These are phyloP conservation scores for Bombylius major DNA, from an alignment of 2,888 invertebrate genomes.

Conservation along the genomic window DNA sequence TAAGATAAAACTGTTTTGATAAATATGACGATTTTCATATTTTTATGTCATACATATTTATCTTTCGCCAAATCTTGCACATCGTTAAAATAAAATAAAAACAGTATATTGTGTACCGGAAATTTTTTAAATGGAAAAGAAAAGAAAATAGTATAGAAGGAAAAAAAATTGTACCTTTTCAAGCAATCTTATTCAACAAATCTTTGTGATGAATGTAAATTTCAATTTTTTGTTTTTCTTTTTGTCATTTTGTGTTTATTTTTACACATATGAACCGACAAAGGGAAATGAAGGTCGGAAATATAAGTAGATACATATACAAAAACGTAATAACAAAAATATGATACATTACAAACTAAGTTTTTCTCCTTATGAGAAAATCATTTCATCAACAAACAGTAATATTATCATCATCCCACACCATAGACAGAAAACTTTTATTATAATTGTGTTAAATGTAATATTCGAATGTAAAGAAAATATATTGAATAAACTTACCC, in stretches of 20 bases:
- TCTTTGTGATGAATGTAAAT: not conserved
- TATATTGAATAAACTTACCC: slow-evolving; percentile 50
- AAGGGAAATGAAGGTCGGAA: not conserved
- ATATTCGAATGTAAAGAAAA: not conserved
- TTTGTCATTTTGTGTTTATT: not conserved
- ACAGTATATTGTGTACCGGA: not conserved
- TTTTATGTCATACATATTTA: slow-evolving; percentile 3
- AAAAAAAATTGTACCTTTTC: not conserved
- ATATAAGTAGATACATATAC: not conserved
- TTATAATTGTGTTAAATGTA: no score
- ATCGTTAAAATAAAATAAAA: slow-evolving; percentile 8
- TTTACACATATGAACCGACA: not conserved
- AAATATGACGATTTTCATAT: slow-evolving; percentile 5
- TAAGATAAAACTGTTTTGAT: slow-evolving; percentile 2
- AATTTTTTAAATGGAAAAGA: not conserved
- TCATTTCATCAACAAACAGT: no score
- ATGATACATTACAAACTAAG: no score
- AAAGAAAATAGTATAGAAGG: not conserved
- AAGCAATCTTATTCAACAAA: not conserved
- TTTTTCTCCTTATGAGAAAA: no score
- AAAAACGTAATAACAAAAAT: not conserved
- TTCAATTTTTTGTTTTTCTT: not conserved
- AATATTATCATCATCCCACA: no score
- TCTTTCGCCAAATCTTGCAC: slow-evolving; percentile 10
- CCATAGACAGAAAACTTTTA: no score